A percentile compares a stretch with the other conserved stretches of the same genome.
phyloP scores from a whole-genome alignment of 2,888 invertebrate species.

The Parapristionchus giblindavisi region DNA sequence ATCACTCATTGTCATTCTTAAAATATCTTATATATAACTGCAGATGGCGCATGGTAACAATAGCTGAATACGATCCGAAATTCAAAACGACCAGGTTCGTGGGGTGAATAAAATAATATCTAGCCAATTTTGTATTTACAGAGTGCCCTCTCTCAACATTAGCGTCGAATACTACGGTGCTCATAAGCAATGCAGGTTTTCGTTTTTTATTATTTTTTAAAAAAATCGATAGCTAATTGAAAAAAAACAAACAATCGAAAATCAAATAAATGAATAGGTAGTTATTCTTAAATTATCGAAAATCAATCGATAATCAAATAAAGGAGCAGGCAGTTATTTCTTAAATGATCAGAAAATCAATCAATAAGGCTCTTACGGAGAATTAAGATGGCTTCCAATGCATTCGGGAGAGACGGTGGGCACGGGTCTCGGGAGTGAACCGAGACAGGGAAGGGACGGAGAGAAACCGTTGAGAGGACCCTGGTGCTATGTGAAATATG shows the following conservation, averaged over 20 bases:
- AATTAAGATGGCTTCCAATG: slow-evolving; percentile 6
- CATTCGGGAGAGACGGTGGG: not conserved
- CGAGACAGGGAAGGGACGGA: not conserved
- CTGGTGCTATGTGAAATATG: slow-evolving; percentile 14
- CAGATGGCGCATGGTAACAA: too few relatives aligned
- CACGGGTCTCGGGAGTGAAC: not conserved
- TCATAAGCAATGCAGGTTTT: slow-evolving; percentile 25
- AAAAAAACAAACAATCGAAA: not conserved
- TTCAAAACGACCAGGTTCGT: too few relatives aligned
- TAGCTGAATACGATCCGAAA: too few relatives aligned
- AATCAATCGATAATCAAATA: too few relatives aligned
- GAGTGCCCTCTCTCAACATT: not conserved
- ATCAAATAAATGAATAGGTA: not conserved
- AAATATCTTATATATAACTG: too few relatives aligned
- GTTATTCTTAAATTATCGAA: not conserved
- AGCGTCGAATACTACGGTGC: slow-evolving; percentile 26
- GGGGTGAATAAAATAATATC: too few relatives aligned
- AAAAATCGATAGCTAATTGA: not conserved
- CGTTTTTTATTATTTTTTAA: not conserved
- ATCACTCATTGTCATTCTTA: too few relatives aligned
- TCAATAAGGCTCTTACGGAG: too few relatives aligned
- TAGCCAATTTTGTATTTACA: not conserved
- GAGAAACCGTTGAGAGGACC: not conserved
- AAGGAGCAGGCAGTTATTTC: too few relatives aligned
- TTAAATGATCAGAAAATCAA: too few relatives aligned